Conservation (phyloP, 1,140 invertebrate species). For the Stenopsyche tienmushanensis region DNA sequence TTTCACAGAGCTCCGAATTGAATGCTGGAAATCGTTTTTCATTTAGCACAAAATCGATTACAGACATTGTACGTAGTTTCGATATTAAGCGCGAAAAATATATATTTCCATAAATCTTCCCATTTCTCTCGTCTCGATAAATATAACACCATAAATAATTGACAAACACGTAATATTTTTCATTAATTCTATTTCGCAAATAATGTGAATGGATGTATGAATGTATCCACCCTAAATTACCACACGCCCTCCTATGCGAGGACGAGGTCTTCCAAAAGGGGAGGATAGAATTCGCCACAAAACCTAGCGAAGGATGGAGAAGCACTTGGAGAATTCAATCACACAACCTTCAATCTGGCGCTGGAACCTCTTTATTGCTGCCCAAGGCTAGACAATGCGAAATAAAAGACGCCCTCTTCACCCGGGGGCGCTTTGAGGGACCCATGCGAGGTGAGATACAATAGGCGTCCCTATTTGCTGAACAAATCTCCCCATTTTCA, state of each 20-base stretch:
- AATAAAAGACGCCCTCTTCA: conserved; percentile 32
- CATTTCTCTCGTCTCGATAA: no score
- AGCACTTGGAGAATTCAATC: conserved; percentile 40
- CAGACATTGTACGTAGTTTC: no score
- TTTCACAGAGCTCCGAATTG: conserved; percentile 7
- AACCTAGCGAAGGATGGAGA: background rate
- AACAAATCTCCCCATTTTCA: conserved; percentile 14
- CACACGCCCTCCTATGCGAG: no score
- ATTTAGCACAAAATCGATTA: conserved; percentile 18
- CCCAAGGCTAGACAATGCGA: conserved; percentile 33
- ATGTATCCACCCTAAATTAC: no score
- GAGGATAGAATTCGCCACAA: no score
- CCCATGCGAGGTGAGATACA: background rate
- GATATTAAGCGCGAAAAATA: no score
- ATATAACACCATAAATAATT: no score
- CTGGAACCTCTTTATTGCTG: conserved; percentile 35
- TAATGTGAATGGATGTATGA: no score
- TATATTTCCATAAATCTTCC: no score
- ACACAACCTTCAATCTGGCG: conserved; percentile 34
- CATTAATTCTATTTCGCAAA: no score
- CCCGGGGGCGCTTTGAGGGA: background rate
- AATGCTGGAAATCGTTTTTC: conserved; percentile 15
- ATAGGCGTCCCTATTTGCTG: conserved; percentile 12
- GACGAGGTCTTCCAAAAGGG: no score
- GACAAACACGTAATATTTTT: no score